These are phyloP conservation scores for Leptinotarsa tumamoca DNA, from an alignment of 2,888 invertebrate species.

Conservation along the genomic window DNA sequence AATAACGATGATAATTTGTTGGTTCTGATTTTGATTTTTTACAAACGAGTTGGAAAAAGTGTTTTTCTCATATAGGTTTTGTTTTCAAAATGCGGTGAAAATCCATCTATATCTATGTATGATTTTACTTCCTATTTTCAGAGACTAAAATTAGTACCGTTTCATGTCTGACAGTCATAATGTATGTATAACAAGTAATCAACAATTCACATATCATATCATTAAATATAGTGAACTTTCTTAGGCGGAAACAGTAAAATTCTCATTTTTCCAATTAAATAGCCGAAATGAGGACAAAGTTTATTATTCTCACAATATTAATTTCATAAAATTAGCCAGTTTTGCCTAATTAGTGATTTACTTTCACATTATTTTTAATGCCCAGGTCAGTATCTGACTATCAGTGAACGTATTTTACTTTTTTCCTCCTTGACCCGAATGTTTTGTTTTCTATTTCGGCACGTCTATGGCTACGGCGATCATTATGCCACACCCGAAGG, in stretches of 20 bases:
- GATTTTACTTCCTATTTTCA: no score
- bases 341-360: slow-evolving; percentile 39
- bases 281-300: slow-evolving; percentile 26
- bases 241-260: slow-evolving; percentile 9
- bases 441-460: slow-evolving; percentile 24
- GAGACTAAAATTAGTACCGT: no score
- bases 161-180: no score
- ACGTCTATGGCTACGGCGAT: slow-evolving; percentile 12
- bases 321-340: slow-evolving; percentile 27
- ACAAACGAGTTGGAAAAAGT: no score
- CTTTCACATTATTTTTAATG: slow-evolving; percentile 38
- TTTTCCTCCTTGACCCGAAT: slow-evolving; percentile 41
- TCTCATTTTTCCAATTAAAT: slow-evolving; percentile 3
- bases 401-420: slow-evolving; percentile 40
- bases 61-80: no score
- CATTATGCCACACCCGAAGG: slow-evolving; percentile 23
- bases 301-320: slow-evolving; percentile 27
- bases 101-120: no score
- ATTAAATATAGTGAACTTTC: slow-evolving; percentile 2
- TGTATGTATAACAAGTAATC: background rate
- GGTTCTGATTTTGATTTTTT: no score
- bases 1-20: no score
- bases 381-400: slow-evolving; percentile 13
- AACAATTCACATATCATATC: slow-evolving; percentile 7
- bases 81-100: no score